Base-by-base conservation (phyloP, 2,797 vertebrate species). In the Hephaestus fuliginosus region DNA sequence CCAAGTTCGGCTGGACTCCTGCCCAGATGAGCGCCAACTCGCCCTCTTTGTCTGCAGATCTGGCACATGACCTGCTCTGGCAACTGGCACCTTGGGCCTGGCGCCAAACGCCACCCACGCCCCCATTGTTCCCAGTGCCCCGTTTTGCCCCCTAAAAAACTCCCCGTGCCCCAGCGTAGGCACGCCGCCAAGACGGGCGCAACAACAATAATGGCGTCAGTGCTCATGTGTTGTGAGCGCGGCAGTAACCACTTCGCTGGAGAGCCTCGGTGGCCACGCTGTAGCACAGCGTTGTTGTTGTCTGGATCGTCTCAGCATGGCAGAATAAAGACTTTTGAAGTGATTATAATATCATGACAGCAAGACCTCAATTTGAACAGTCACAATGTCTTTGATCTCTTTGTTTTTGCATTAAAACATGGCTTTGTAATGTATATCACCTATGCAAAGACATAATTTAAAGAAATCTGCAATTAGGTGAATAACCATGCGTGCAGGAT, bases 1-100 rank as follows among this genome's bases (percentile, higher is more conserved):
- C 66, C 71, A 48, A 86, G 56, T 85, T 64, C 0, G 3, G 39
- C 91, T 93, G 89, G 92, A 90, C 84, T n/a, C 51, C 53, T 48
- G 85, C 90, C 90, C 87, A 81, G 87, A 80, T 61, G 76, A 82
- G 86, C 70, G 39, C 82, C 89, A 44, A 87, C 90, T 91, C 86
- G 5, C 62, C 57, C 80, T 81, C 91, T 93, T 93, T 93, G 93
- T 93, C 83, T 72, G 60, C 74, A 18, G 68, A 68, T 80, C 86
- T 90, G 87, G 86, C 90, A 78, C 91, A 84, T 88, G 85, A 92
- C 85, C 74, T 8, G 33, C 75, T 72, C 82, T 83, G 90, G 86
- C 91, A 87, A 86, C 85, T 60, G 78, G 55, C 78, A 44, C 39
- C 10, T 25, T 62, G 81, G 89, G 91, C 87, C 10, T 1, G 9